Evolutionary conservation across 1,140 invertebrate species (phyloP).

Genomic region (Zaprionus tsacasi): DNA sequence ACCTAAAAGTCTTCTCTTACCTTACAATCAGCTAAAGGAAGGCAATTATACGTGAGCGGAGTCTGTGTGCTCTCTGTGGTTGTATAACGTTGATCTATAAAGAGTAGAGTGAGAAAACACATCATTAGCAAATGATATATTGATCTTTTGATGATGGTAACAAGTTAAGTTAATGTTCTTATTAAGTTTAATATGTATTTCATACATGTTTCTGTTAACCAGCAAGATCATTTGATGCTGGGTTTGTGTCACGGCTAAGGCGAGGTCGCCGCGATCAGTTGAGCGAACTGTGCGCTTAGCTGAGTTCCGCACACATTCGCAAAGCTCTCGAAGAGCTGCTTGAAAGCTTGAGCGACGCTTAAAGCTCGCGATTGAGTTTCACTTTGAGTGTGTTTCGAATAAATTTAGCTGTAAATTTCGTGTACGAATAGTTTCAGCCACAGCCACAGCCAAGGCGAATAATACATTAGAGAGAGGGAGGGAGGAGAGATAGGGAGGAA

Average conservation of each 20-base stretch:
- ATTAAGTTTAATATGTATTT: too few relatives aligned
- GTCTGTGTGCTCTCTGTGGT: too few relatives aligned
- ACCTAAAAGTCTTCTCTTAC: background rate
- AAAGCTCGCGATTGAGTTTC: constrained; percentile 16
- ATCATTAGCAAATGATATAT: background rate
- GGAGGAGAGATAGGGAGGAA: too few relatives aligned
- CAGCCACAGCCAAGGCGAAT: background rate
- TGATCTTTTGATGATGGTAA: too few relatives aligned
- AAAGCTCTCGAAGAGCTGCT: constrained; percentile 4
- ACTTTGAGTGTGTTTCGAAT: background rate
- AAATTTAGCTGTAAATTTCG: background rate
- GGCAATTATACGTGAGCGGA: too few relatives aligned
- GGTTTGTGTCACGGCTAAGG: constrained; percentile 15
- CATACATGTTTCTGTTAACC: too few relatives aligned
- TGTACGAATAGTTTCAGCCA: background rate
- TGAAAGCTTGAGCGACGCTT: constrained; percentile 19
- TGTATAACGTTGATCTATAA: background rate
- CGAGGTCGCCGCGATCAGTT: constrained; percentile 3
- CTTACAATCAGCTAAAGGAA: background rate
- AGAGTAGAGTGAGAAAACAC: background rate
- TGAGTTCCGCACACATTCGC: background rate
- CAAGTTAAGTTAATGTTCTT: too few relatives aligned
- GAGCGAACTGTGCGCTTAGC: background rate
- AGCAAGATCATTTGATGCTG: background rate
- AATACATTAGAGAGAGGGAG: background rate